Evolutionary conservation across 35 echinoderm and acorn worm genomes (phyloP).

Genomic region (Stichopus chloronotus): DNA sequence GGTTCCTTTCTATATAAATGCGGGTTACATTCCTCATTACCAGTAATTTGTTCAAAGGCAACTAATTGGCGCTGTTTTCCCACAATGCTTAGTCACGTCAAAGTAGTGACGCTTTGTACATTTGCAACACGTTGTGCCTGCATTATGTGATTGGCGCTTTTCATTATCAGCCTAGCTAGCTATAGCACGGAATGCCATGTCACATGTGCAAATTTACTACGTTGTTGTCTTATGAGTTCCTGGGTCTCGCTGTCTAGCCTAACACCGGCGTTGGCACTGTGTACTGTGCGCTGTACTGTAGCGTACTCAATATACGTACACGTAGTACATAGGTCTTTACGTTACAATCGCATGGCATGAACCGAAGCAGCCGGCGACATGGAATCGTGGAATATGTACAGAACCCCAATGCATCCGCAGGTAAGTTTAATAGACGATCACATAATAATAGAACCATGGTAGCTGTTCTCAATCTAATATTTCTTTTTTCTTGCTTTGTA

Average conservation of each 20-base stretch:
- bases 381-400: background rate
- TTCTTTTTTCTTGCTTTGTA: background rate
- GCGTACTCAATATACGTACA: background rate
- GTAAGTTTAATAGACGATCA: background rate
- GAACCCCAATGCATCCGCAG: conserved; percentile 1
- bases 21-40: too few relatives aligned
- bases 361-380: conserved; percentile 5
- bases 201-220: background rate
- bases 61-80: background rate
- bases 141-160: background rate
- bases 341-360: background rate
- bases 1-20: too few relatives aligned
- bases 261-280: too few relatives aligned
- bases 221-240: too few relatives aligned
- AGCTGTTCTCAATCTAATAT: background rate
- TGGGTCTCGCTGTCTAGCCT: too few relatives aligned
- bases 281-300: too few relatives aligned
- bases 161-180: too few relatives aligned
- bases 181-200: background rate
- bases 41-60: too few relatives aligned
- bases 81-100: background rate
- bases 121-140: too few relatives aligned
- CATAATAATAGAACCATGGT: background rate
- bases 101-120: background rate
- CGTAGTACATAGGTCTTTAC: background rate